Base-by-base conservation (phyloP, 1,140 invertebrate genomes). In the Carposina sasakii region DNA sequence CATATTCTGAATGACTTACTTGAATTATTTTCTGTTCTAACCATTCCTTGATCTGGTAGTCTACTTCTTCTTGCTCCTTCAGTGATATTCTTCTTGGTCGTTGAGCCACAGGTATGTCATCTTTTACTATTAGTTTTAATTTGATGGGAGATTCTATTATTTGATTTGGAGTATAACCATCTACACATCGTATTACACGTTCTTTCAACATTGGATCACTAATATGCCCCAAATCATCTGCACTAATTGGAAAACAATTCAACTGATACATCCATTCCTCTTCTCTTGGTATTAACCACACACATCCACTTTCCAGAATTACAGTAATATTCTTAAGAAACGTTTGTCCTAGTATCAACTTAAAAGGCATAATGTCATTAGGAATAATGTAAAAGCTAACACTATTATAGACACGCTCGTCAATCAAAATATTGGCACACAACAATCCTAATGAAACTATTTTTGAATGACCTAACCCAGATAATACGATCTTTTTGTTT, bases 1-100 rank as follows among this genome's bases (percentile, higher is more conserved):
- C 26, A 41, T 55, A 59, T 37, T 55, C 56, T 28, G 47, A 58
- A 60, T 47, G 8, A n/a, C n/a, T n/a, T n/a, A n/a, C 48, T 42
- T n/a, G n/a, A n/a, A n/a, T n/a, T n/a, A n/a, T n/a, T n/a, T n/a
- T n/a, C n/a, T 49, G 34, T 17, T 50, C 26, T 8, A 62, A 22
- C 59, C 59, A 62, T 41, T 62, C 33, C 6, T 40, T 4, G 1
- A 59, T 43, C 30, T 63, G 60, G 1, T 39, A 13, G 0, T 59
- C 26, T 1, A 63, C 57, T n/a, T 47, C 24, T 1, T 19, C 12
- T 16, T 53, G 43, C 17, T 63, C 52, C 1, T 1, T 15, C 2
- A 20, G 45, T n/a, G 60, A 15, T n/a, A 55, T 9, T 24, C 60
- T n/a, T 40, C 56, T 39, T 10, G 56, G 52, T 20, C 34, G 34